These are phyloP conservation scores for Phortica okadai DNA, from an alignment of 2,888 invertebrate species.

Conservation along the genomic window DNA sequence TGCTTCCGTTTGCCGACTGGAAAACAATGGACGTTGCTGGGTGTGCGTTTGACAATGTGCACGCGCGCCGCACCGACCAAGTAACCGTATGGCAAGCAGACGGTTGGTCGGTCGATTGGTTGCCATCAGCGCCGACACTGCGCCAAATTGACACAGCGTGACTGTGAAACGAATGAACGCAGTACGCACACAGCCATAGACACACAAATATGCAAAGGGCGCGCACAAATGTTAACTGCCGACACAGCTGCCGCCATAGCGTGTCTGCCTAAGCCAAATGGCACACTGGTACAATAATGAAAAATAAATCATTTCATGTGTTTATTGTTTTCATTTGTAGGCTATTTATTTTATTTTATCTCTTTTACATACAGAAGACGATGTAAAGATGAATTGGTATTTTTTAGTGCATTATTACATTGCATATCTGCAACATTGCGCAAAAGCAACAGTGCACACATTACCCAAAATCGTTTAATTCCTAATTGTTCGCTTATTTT, in stretches of 20 bases:
- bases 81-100: constrained; percentile 15
- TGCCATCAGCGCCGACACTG: not conserved
- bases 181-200: not conserved
- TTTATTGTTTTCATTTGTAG: too few species aligned
- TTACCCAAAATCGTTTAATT: too few species aligned
- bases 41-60: constrained; percentile 29
- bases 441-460: too few species aligned
- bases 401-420: too few species aligned
- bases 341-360: too few species aligned
- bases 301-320: too few species aligned
- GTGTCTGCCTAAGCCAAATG: constrained; percentile 14
- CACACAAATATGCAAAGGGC: too few species aligned
- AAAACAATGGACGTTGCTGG: constrained; percentile 21
- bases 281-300: not conserved
- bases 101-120: not conserved
- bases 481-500: too few species aligned
- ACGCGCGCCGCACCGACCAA: constrained; percentile 18
- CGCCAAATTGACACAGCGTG: not conserved
- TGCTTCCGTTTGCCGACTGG: constrained; percentile 24
- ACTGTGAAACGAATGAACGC: not conserved
- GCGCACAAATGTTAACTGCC: constrained; percentile 26
- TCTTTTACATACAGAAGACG: too few species aligned
- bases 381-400: too few species aligned
- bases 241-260: not conserved
- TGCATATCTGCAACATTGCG: too few species aligned